Evolutionary conservation across 2,113 vertebrate species (phyloP).

Genomic region (Pangasianodon gigas): DNA sequence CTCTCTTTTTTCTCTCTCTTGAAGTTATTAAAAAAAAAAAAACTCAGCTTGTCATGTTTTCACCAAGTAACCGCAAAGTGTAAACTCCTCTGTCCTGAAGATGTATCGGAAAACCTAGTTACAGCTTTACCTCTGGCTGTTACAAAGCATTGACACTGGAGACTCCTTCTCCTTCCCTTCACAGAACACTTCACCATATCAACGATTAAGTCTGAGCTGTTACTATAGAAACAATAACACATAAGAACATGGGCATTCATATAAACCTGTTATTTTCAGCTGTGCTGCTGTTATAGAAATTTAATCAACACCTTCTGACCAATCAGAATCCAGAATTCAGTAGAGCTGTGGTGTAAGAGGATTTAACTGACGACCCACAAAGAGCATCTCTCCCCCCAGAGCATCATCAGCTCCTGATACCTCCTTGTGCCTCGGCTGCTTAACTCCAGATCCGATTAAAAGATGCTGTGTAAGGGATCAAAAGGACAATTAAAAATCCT

Average conservation of each 20-base stretch:
- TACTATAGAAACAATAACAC: neutral
- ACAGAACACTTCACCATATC: neutral
- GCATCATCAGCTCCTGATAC: constrained; percentile 27
- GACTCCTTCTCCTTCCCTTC: neutral
- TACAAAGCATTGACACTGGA: neutral
- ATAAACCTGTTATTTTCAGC: too few relatives aligned
- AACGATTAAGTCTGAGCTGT: neutral
- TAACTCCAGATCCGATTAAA: constrained; percentile 35
- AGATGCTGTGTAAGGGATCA: constrained; percentile 34
- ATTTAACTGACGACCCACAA: constrained; percentile 2
- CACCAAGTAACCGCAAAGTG: too few relatives aligned
- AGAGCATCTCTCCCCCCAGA: neutral
- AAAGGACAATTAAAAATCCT: constrained; percentile 38
- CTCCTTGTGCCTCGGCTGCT: neutral
- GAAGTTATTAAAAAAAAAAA: too few relatives aligned
- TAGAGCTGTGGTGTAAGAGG: neutral
- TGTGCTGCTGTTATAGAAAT: neutral
- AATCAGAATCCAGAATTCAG: neutral
- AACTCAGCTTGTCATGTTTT: too few relatives aligned
- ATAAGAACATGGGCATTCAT: neutral
- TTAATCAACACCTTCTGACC: neutral
- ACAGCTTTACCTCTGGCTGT: neutral
- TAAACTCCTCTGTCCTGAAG: too few relatives aligned
- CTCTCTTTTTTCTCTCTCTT: neutral
- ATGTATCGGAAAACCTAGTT: neutral